Base-by-base conservation (phyloP, 2,797 vertebrate species). In the Ammospiza maritima region DNA sequence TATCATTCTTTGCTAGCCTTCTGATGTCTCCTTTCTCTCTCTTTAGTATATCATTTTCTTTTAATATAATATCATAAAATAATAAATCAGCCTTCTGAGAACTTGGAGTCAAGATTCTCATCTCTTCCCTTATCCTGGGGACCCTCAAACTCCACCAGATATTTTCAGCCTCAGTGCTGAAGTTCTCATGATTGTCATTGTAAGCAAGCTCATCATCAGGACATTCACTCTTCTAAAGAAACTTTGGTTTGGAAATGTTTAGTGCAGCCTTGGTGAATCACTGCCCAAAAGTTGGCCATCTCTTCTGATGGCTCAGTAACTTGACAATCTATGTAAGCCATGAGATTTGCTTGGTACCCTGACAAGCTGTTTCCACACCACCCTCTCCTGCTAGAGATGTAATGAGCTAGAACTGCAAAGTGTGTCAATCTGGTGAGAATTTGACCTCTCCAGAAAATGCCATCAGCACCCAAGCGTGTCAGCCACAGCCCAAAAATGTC, bases 401-500 rank as follows among this genome's bases (percentile, higher is more conserved):
- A 69, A 70, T 54, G 54, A 93, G 34, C 54, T 27, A 34, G 34
- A 83, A 56, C 40, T 56, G 47, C 40, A 34, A 75, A 78, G 67
- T 48, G 1, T 20, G 51, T 70, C 1, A 1, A 38, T n/a, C 47
- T 56, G 34, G 45, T 69, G 44, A 89, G 73, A 88, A 83, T 72
- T 4, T 75, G 79, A 72, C 85, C 53, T 40, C 75, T 40, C 76
- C 70, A 94, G 89, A 93, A 90, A 89, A 93, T 22, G 61, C 58
- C 42, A 51, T 79, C 78, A 71, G 92, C 50, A 82, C 69, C 81
- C 85, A 91, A 93, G 88, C 20, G 0, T 91, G 88, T 72, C 85
- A 51, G 57, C 76, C 91, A 94, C 58, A 66, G 81, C 23, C 88
- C 30, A 19, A 90, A 93, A 94, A 84, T 56, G 75, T 81, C 94